Conservation (phyloP, 92 coral and sea anemone genomes). For the Galaxea fascicularis region DNA sequence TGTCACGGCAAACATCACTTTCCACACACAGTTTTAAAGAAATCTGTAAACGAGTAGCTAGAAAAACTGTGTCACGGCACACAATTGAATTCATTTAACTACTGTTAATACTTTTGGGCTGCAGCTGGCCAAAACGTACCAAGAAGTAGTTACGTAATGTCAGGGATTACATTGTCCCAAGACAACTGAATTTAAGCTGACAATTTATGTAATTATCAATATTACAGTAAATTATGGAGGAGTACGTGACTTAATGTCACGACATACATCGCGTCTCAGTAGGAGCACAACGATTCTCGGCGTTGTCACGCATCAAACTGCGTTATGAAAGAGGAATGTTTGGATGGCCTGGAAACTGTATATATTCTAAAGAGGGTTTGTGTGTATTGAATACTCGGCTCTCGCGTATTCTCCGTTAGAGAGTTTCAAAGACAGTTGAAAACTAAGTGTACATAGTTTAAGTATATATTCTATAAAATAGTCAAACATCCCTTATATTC, state of each 20-base stretch:
- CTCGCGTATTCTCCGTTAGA: conserved; percentile 14
- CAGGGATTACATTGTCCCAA: background rate
- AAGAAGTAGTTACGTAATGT: background rate
- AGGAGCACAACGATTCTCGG: background rate
- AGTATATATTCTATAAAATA: background rate
- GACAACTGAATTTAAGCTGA: background rate
- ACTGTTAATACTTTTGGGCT: too few species aligned
- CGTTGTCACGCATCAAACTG: too few species aligned
- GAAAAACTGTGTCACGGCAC: background rate
- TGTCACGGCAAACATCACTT: background rate
- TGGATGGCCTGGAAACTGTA: background rate
- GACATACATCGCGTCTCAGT: background rate
- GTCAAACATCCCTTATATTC: background rate
- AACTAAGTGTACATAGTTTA: background rate
- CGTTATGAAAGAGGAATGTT: too few species aligned
- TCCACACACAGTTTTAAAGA: background rate
- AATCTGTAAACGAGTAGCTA: background rate
- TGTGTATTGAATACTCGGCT: background rate
- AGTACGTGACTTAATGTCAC: background rate
- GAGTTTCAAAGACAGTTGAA: background rate
- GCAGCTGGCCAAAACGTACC: background rate
- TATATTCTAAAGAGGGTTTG: background rate
- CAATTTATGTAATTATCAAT: background rate
- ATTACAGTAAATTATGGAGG: background rate
- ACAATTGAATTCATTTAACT: background rate